Evolutionary conservation across 2,888 invertebrate genomes (phyloP), one percentile per base, ranked within the genome.

Genomic region (Crossocerus cetratus): DNA sequence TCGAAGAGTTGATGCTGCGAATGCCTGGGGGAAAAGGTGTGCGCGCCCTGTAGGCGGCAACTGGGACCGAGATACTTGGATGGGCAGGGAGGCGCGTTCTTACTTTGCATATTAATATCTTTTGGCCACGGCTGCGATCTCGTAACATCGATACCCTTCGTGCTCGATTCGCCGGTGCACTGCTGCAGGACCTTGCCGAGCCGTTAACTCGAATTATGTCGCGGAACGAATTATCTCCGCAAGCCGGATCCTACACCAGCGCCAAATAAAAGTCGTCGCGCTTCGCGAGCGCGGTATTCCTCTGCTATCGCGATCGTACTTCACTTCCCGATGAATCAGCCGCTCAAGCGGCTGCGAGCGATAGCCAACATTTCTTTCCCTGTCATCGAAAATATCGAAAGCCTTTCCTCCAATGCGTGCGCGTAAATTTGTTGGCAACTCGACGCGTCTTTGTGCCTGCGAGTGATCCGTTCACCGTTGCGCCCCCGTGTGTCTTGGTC

Each of bases 81-180:
- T n/a, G n/a, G n/a, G n/a, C n/a, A 60, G 63, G 78, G 56, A 65
- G 69, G 62, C 54, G 32, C 64, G 69, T 77, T 32, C 32, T 32
- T 81, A 81, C 77, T 81, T 81, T 80, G 74, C 80, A 82, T 81
- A 79, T 75, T 81, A 82, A 81, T 82, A 75, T 82, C 77, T 77
- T 73, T 79, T 73, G 71, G 80, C 76, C 68, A 23, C 23, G 61
- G 32, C 63, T 67, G 58, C 54, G 60, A 32, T 55, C 49, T 49
- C 49, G 43, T 43, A 53, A 58, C 60, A 42, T 62, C 44, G 55
- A 65, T 68, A 72, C 60, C 59, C 45, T 63, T 61, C 71, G 64
- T 32, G 42, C 58, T 64, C 67, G 20, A 68, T 69, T 69, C 62
- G 63, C 62, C 71, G 23, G 43, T 49, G 63, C 45, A 65, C 68